Percentiles rank a stretch among this genome's conserved stretches.
phyloP scores from a whole-genome alignment of 92 coral and sea anemone species.

The Metridium senile region DNA sequence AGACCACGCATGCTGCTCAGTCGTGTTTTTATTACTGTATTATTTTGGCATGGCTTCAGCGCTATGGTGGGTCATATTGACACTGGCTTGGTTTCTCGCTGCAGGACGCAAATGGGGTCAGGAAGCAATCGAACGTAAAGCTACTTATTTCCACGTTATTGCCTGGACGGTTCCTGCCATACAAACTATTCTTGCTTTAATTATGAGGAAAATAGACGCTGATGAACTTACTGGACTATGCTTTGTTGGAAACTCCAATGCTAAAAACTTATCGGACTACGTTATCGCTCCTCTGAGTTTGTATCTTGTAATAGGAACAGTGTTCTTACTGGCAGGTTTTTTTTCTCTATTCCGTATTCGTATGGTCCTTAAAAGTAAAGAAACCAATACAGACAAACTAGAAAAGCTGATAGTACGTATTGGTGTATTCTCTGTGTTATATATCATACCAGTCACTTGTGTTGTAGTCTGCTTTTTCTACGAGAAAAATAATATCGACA shows the following conservation, averaged over 20 bases:
- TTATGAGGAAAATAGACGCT: conserved; percentile 87
- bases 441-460: conserved; percentile 90
- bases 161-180: conserved; percentile 98
- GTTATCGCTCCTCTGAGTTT: conserved; percentile 88
- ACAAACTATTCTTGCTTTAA: conserved; percentile 90
- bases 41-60: conserved; percentile 99
- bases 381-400: conserved; percentile 92
- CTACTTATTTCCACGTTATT: conserved; percentile 87
- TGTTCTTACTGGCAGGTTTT: conserved; percentile 92
- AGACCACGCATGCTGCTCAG: conserved; percentile 86
- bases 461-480: conserved; percentile 93
- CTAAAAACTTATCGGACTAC: conserved; percentile 71
- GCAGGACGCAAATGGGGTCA: conserved; percentile 99
- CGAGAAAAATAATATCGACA: conserved; percentile 85
- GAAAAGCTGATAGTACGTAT: conserved; percentile 95
- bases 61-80: conserved; percentile 96
- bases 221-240: conserved; percentile 95
- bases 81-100: conserved; percentile 93
- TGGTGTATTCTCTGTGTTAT: conserved; percentile 94
- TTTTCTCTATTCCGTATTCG: conserved; percentile 94
- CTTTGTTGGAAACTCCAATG: conserved; percentile 85
- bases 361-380: conserved; percentile 88
- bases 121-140: conserved; percentile 92
- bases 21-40: conserved; percentile 91
- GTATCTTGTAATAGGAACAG: conserved; percentile 82